Percentiles rank a stretch among this genome's conserved stretches.
Evolutionary conservation across 2,888 invertebrate genomes (phyloP).

Genomic region (Pelosia muscerda): DNA sequence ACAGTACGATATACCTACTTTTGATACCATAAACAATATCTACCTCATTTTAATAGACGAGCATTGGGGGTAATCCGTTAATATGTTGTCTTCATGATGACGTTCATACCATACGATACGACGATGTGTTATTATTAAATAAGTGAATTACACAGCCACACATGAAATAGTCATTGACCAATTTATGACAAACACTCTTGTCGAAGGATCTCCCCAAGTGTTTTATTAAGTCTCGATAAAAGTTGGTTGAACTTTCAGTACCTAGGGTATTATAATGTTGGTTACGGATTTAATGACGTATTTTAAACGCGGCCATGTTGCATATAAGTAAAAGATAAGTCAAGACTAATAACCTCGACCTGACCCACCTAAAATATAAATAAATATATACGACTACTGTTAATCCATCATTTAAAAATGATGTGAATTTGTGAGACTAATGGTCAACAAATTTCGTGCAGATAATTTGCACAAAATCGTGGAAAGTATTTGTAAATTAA

Average conservation of each 20-base stretch:
- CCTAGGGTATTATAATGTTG: constrained; percentile 44
- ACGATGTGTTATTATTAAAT: background rate
- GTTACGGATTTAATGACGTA: constrained; percentile 54
- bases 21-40: background rate
- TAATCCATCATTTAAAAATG: constrained; percentile 11
- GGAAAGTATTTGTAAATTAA: constrained; percentile 16
- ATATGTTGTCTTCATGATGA: too few species aligned
- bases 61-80: background rate
- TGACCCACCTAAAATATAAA: constrained; percentile 29
- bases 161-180: background rate
- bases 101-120: too few species aligned
- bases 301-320: constrained; percentile 41
- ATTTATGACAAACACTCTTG: background rate
- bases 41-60: constrained; percentile 1
- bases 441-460: too few species aligned
- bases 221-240: constrained; percentile 33
- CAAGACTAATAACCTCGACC: constrained; percentile 22
- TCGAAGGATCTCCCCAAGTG: constrained; percentile 8
- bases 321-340: constrained; percentile 25
- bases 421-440: too few species aligned
- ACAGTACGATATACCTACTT: too few species aligned
- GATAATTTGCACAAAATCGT: constrained; percentile 7
- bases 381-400: constrained; percentile 5
- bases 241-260: constrained; percentile 41
- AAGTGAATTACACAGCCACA: background rate